Evolutionary conservation across 2,888 invertebrate species (phyloP).

Genomic region (Mythimna vitellina): DNA sequence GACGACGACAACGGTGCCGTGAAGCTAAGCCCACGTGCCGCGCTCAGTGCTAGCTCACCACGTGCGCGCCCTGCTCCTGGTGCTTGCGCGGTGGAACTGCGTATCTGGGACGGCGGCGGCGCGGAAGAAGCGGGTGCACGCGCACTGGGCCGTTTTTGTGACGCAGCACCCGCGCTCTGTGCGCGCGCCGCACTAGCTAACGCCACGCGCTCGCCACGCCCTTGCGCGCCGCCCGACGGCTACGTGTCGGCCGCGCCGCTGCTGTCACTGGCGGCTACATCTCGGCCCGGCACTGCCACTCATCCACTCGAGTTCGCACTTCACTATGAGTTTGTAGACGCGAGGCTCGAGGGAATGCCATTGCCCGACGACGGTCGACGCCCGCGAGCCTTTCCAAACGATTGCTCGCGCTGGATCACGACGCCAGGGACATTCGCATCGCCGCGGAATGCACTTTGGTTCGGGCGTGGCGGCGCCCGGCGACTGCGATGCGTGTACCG

Average conservation of each 20-base stretch:
- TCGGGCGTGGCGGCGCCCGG: conserved; percentile 95
- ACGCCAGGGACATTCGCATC: conserved; percentile 92
- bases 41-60: conserved; percentile 42
- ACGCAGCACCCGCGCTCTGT: conserved; percentile 94
- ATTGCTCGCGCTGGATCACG: conserved; percentile 80
- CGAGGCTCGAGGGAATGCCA: conserved; percentile 93
- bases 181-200: conserved; percentile 95
- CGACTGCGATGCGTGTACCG: conserved; percentile 95
- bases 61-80: conserved; percentile 55
- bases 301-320: conserved; percentile 94
- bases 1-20: conserved; percentile 74
- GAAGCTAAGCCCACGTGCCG: conserved; percentile 49
- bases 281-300: conserved; percentile 93
- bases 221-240: conserved; percentile 95
- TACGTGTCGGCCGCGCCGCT: conserved; percentile 91
- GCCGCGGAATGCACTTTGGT: conserved; percentile 95
- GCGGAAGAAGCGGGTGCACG: conserved; percentile 81
- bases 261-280: conserved; percentile 85
- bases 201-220: conserved; percentile 94
- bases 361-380: conserved; percentile 86
- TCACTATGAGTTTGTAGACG: conserved; percentile 96
- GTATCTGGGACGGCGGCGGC: conserved; percentile 94
- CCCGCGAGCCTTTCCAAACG: conserved; percentile 77
- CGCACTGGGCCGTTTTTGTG: conserved; percentile 93
- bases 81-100: conserved; percentile 92